phyloP scores from a whole-genome alignment of 1,140 invertebrate genomes.

The Neodiprion fabricii region DNA sequence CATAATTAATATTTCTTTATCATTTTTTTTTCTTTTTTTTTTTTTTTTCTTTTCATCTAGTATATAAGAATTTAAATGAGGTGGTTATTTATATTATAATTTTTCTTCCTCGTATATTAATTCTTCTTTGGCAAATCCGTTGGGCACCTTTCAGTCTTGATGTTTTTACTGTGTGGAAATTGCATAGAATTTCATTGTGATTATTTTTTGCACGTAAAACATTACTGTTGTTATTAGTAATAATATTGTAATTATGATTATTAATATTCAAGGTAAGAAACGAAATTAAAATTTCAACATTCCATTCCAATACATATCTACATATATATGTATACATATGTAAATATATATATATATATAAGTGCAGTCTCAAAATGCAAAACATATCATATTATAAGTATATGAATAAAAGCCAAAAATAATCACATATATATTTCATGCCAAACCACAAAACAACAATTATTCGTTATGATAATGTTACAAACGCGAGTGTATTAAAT shows the following conservation, averaged over 20 bases:
- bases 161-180: constrained; percentile 13
- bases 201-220: constrained; percentile 8
- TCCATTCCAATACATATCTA: background rate
- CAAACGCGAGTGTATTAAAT: background rate
- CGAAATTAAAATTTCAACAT: constrained; percentile 3
- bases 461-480: background rate
- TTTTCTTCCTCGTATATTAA: background rate
- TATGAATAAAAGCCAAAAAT: constrained; percentile 5
- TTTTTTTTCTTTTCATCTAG: background rate
- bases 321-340: background rate
- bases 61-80: background rate
- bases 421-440: constrained; percentile 15
- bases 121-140: constrained; percentile 7
- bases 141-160: constrained; percentile 13
- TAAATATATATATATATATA: too few relatives aligned
- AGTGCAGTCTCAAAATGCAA: constrained; percentile 12
- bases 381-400: background rate
- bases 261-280: too few relatives aligned
- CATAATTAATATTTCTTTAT: background rate
- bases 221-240: background rate
- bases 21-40: constrained; percentile 13
- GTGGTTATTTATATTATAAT: constrained; percentile 8
- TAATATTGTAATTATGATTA: too few relatives aligned
- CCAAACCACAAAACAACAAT: constrained; percentile 8
- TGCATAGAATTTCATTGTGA: constrained; percentile 8